Conservation (phyloP, 30 jellyfish, hydroid and myxozoan species). For the Hydra vulgaris region DNA sequence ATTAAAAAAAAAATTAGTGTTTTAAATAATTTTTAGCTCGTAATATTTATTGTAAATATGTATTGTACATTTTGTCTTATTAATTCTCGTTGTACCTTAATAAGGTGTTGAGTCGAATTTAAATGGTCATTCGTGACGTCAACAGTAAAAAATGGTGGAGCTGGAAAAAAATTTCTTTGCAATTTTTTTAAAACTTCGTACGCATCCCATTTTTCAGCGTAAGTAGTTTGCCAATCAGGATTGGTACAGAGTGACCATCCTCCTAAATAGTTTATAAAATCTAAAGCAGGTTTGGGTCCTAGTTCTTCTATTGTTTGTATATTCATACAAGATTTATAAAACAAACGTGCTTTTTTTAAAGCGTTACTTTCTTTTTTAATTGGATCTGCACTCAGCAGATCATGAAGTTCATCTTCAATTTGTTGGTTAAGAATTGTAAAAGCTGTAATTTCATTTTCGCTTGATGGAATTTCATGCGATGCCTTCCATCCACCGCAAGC, state of each 20-base stretch:
- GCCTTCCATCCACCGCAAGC: slow-evolving; percentile 95
- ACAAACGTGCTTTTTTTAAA: slow-evolving; percentile 61
- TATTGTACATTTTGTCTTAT: too few species aligned
- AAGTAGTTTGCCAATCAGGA: slow-evolving; percentile 29
- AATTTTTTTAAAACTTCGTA: slow-evolving; percentile 43
- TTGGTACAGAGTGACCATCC: slow-evolving; percentile 77
- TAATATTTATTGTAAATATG: too few species aligned
- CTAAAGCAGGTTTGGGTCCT: slow-evolving; percentile 77
- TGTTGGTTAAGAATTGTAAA: slow-evolving; percentile 68
- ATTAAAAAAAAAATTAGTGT: too few species aligned
- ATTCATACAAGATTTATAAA: slow-evolving; percentile 75
- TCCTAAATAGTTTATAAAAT: slow-evolving; percentile 56
- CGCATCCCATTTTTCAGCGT: slow-evolving; percentile 50
- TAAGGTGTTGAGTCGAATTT: slow-evolving; percentile 70
- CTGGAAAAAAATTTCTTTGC: slow-evolving; percentile 80
- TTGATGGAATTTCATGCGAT: slow-evolving; percentile 54
- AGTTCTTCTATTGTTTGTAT: slow-evolving; percentile 43
- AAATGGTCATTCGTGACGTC: slow-evolving; percentile 93
- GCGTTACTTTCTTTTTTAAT: slow-evolving; percentile 71
- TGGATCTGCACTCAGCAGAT: slow-evolving; percentile 50
- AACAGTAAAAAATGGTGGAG: slow-evolving; percentile 91
- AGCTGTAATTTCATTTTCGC: slow-evolving; percentile 95
- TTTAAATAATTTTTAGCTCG: too few species aligned
- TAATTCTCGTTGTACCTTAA: too few species aligned
- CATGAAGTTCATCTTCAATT: slow-evolving; percentile 59